Conservation (phyloP, 2,113 vertebrate genomes). For the Panthera tigris region DNA sequence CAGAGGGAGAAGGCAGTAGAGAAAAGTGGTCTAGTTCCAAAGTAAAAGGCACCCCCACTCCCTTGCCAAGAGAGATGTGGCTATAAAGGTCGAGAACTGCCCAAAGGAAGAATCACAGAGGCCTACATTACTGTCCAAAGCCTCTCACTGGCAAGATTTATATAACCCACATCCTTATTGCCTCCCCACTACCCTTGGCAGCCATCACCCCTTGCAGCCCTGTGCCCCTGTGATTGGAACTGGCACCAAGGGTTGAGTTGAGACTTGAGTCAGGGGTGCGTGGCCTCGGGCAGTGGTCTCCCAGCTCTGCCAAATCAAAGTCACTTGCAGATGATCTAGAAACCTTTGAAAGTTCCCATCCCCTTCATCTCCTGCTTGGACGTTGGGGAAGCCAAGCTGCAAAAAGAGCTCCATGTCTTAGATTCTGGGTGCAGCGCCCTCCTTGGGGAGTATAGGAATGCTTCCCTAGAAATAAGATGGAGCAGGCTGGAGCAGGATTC, state of each 20-base stretch:
- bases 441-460: background rate
- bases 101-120: background rate
- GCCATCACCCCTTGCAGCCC: too few species aligned
- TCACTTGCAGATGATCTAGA: background rate
- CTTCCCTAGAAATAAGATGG: background rate
- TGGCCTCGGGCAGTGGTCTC: background rate
- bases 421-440: background rate
- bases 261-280: background rate
- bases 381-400: background rate
- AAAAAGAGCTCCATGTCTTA: background rate
- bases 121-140: background rate
- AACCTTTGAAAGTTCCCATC: background rate
- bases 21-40: background rate
- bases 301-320: background rate
- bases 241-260: background rate
- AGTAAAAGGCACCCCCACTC: background rate
- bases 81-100: background rate
- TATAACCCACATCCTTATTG: background rate
- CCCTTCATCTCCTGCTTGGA: background rate
- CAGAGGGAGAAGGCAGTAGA: accelerated
- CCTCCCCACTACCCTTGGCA: accelerated
- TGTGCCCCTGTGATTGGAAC: background rate
- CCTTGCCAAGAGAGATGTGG: background rate
- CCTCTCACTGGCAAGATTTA: background rate
- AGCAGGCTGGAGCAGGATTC: background rate